A percentile compares a stretch with the other conserved stretches of the same genome.
phyloP scores from a whole-genome alignment of 2,888 invertebrate species.

The Eupithecia insigniata region DNA sequence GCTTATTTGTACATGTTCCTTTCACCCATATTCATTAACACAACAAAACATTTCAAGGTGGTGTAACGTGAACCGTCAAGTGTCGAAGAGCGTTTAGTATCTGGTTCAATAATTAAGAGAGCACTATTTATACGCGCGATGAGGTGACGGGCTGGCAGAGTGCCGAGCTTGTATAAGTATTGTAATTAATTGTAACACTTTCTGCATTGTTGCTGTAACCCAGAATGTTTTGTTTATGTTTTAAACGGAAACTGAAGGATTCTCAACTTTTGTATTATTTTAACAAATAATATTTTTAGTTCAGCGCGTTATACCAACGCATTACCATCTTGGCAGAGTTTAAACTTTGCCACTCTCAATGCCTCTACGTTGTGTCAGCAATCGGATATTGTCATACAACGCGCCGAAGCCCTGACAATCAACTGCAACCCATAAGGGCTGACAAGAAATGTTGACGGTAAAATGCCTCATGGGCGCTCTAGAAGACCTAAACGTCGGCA shows the following conservation, averaged over 20 bases:
- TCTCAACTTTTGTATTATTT: background rate
- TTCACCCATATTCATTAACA: slow-evolving; percentile 7
- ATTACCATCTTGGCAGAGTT: no score
- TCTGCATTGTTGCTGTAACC: slow-evolving; percentile 30
- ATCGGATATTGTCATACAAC: no score
- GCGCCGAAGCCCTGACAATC: no score
- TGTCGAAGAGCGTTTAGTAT: slow-evolving; percentile 22
- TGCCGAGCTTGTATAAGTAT: slow-evolving; percentile 27
- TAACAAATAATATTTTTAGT: no score
- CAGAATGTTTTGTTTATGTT: slow-evolving; percentile 5
- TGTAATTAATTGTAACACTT: slow-evolving; percentile 29
- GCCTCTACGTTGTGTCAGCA: no score
- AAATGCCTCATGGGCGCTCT: no score
- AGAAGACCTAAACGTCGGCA: no score
- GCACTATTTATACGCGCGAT: slow-evolving; percentile 32
- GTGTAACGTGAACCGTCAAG: background rate
- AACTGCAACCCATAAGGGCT: no score
- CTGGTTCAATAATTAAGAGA: slow-evolving; percentile 28
- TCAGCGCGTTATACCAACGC: no score
- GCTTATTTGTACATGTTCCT: background rate
- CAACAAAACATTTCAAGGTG: slow-evolving; percentile 5
- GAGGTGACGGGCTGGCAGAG: slow-evolving; percentile 35
- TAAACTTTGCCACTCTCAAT: no score
- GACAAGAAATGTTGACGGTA: no score
- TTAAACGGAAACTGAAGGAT: background rate